Percentiles rank a stretch among this genome's conserved stretches.
These are phyloP conservation scores for Cavia aperea DNA, from an alignment of 2,113 vertebrate species.

Conservation along the genomic window DNA sequence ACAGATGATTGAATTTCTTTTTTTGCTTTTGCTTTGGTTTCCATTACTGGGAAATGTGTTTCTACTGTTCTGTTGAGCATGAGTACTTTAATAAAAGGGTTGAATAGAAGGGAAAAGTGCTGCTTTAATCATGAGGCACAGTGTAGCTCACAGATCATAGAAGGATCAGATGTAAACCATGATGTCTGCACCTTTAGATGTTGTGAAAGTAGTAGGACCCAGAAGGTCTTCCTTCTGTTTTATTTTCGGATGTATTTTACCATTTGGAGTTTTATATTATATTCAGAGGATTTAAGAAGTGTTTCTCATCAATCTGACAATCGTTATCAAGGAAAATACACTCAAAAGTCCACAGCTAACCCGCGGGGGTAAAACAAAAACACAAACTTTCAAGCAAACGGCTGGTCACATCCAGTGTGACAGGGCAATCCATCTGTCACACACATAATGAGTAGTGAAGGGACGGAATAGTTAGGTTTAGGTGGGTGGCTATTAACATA, in stretches of 20 bases:
- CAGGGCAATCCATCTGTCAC: background rate
- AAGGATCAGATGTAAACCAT: background rate
- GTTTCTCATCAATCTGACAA: background rate
- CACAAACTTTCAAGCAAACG: background rate
- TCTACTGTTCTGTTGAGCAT: background rate
- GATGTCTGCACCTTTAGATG: background rate
- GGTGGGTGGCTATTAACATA: constrained; percentile 12
- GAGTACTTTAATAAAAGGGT: background rate
- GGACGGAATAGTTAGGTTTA: constrained; percentile 38
- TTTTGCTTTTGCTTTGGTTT: background rate
- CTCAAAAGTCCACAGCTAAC: background rate
- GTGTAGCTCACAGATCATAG: background rate
- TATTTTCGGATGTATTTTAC: background rate
- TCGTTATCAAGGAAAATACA: background rate
- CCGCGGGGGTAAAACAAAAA: background rate
- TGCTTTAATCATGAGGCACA: background rate
- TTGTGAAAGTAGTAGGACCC: background rate
- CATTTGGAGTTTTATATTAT: background rate
- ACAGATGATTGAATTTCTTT: background rate
- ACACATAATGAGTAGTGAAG: background rate
- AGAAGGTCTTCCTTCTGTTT: background rate
- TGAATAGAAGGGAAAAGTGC: background rate
- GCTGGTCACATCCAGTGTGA: background rate
- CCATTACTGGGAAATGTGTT: background rate
- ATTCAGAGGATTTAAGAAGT: background rate